A percentile compares a stretch with the other conserved stretches of the same genome.
These are phyloP conservation scores for Aleiodes sp. DNA, from an alignment of 1,140 invertebrate genomes.

Conservation along the genomic window DNA sequence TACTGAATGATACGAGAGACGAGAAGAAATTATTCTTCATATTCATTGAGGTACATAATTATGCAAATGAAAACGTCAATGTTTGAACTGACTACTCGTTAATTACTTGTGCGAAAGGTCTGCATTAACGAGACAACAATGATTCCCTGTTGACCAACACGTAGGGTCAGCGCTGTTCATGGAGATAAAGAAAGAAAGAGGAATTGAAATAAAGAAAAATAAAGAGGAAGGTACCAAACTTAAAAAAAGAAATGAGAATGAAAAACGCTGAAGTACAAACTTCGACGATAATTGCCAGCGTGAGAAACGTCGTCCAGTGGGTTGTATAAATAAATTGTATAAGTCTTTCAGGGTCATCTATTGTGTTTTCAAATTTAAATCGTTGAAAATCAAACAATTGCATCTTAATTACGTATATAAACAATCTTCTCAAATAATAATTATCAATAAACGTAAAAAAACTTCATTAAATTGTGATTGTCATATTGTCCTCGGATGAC, in stretches of 20 bases:
- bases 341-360: background rate
- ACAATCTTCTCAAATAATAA: background rate
- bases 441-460: no score
- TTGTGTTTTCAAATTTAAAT: conserved; percentile 34
- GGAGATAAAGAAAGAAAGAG: no score
- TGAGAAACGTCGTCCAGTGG: conserved; percentile 47
- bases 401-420: background rate
- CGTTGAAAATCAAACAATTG: background rate
- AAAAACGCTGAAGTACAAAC: background rate
- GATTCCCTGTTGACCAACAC: conserved; percentile 43
- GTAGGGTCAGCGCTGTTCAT: background rate
- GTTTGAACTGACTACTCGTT: background rate
- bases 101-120: background rate
- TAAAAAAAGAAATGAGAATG: background rate
- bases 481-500: no score
- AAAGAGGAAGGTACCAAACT: conserved; percentile 14
- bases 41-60: no score
- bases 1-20: no score
- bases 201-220: no score
- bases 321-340: no score
- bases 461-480: no score
- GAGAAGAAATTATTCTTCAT: no score
- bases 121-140: conserved; percentile 38
- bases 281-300: conserved; percentile 53
- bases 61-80: background rate